These are phyloP conservation scores for Apodemia mormo DNA, from an alignment of 2,888 invertebrate species.

Conservation along the genomic window DNA sequence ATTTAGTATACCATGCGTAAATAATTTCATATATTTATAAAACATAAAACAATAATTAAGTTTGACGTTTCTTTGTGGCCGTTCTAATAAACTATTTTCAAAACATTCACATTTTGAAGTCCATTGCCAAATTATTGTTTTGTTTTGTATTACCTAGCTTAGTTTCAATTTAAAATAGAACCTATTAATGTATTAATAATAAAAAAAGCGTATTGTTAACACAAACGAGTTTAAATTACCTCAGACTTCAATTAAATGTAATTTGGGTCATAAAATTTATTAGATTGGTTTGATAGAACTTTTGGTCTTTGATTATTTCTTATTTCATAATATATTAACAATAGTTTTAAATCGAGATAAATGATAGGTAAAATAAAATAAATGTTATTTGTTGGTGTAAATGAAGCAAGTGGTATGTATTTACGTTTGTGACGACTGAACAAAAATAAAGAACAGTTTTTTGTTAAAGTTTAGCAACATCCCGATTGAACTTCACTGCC, in stretches of 20 bases:
- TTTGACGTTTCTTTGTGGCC: background rate
- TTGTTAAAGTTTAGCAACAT: constrained; percentile 62
- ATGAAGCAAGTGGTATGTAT: constrained; percentile 27
- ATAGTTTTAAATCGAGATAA: constrained; percentile 15
- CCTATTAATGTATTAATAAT: background rate
- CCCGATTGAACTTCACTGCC: constrained; percentile 79
- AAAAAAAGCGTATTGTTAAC: constrained; percentile 6
- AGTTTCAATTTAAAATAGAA: background rate
- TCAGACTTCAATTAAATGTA: constrained; percentile 10
- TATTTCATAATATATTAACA: background rate
- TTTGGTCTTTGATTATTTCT: constrained; percentile 6
- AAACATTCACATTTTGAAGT: constrained; percentile 4
- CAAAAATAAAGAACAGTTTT: constrained; percentile 54
- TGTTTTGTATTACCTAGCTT: background rate
- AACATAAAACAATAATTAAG: background rate
- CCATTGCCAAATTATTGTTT: background rate
- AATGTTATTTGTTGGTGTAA: constrained; percentile 26
- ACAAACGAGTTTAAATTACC: constrained; percentile 14
- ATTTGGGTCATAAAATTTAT: background rate
- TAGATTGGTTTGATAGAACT: constrained; percentile 8
- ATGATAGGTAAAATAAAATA: constrained; percentile 23
- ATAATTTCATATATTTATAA: background rate
- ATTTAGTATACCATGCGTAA: background rate
- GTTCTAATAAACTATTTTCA: background rate
- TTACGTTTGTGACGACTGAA: constrained; percentile 46